Evolutionary conservation across 2,113 vertebrate species (phyloP), one percentile per base, ranked within the genome.

Genomic region (Sciurus niger): DNA sequence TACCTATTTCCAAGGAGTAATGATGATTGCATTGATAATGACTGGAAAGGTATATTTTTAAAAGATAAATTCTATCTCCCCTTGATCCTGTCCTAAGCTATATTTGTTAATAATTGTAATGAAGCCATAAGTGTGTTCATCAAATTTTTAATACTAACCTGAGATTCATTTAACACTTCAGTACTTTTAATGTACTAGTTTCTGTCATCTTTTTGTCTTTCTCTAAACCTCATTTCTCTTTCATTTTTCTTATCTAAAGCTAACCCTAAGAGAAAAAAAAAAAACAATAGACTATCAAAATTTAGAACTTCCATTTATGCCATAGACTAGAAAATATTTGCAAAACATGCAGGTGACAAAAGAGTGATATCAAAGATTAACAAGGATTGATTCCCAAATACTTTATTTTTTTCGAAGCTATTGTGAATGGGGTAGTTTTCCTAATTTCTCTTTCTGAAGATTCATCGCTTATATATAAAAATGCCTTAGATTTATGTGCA

Each of bases 291-390:
- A 53, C 46, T 84, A 24, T 79, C 20, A 73, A 88, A 73, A 80
- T 94, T 84, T 84, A 68, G 88, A 83, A 76, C 37, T 46, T 53
- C 13, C 88, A 4, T 6, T 90, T 37, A 88, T 95, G 82, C 55
- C 70, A 79, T 14, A 77, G 30, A 78, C n/a, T 78, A 96, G 53
- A 72, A 93, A 68, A 84, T 95, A 87, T 83, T 94, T 90, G 53
- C 5, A 95, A 90, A 93, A 89, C 20, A 2, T 73, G 20, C 60
- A 60, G 63, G 28, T 70, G 73, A 94, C 30, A 46, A 74, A 94
- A 83, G 89, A 53, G 18, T 60, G 73, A 25, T 78, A 55, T 68
- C 18, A 89, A 82, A 83, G 40, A 68, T 92, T 77, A n/a, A 20
- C 85, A n/a, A 85, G 92, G 86, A 90, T n/a, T n/a, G n/a, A n/a